A percentile compares a stretch with the other conserved stretches of the same genome.
phyloP scores from a whole-genome alignment of 1,140 invertebrate species.

The Drosophila miranda region DNA sequence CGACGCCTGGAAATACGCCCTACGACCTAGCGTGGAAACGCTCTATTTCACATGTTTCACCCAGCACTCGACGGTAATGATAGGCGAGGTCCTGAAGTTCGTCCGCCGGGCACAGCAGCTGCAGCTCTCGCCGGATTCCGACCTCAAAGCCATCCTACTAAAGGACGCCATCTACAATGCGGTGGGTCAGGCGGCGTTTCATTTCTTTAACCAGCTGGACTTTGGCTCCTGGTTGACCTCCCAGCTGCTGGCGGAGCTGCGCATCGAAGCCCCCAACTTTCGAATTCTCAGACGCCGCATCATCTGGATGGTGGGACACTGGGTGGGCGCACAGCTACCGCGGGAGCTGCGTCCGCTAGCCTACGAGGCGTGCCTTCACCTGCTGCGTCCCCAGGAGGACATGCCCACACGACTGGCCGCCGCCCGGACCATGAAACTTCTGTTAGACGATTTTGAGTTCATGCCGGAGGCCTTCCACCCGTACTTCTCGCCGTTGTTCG shows the following conservation, averaged over 20 bases:
- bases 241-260: constrained; percentile 91
- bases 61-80: constrained; percentile 88
- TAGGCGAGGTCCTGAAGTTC: constrained; percentile 89
- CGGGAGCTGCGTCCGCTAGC: constrained; percentile 89
- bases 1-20: constrained; percentile 95
- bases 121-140: constrained; percentile 85
- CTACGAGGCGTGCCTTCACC: constrained; percentile 90
- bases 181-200: constrained; percentile 93
- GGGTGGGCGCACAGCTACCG: constrained; percentile 94
- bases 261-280: constrained; percentile 92
- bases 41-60: constrained; percentile 93
- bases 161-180: constrained; percentile 99
- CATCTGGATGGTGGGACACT: constrained; percentile 93
- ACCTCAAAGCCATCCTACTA: constrained; percentile 90
- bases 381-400: constrained; percentile 89
- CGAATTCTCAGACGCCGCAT: constrained; percentile 94
- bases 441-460: constrained; percentile 97
- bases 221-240: constrained; percentile 97
- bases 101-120: constrained; percentile 86
- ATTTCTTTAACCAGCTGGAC: constrained; percentile 95
- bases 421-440: constrained; percentile 87
- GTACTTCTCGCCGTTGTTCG: constrained; percentile 90
- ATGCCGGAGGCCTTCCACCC: constrained; percentile 92
- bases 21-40: constrained; percentile 93
- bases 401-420: constrained; percentile 93